A percentile compares a stretch with the other conserved stretches of the same genome.
phyloP scores from a whole-genome alignment of 2,797 vertebrate genomes.

The Merluccius polli region DNA sequence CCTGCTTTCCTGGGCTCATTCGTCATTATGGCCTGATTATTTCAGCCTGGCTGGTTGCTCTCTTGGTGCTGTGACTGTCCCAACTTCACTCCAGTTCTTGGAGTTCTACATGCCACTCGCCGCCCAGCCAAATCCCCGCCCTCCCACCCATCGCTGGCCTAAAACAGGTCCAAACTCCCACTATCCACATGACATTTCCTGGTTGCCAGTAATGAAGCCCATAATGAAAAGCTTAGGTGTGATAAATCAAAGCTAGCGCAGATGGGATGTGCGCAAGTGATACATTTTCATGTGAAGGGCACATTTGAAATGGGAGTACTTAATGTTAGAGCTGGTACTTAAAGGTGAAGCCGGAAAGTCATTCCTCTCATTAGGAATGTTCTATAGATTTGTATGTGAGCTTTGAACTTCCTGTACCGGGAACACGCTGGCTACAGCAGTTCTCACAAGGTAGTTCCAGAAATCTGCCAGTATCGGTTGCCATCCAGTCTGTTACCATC shows the following conservation, averaged over 20 bases:
- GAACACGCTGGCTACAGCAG: neutral
- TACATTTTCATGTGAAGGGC: neutral
- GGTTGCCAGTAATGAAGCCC: neutral
- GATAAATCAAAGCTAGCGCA: neutral
- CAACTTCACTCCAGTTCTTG: conserved; percentile 36
- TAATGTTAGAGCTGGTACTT: neutral
- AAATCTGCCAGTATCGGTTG: neutral
- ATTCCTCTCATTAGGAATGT: neutral
- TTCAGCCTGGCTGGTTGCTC: conserved; percentile 65
- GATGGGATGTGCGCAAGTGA: neutral
- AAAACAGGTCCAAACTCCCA: conserved; percentile 1
- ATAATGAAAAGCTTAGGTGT: neutral
- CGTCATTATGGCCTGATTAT: conserved; percentile 78
- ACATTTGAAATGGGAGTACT: neutral
- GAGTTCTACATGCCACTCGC: conserved; percentile 26
- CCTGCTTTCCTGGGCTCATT: conserved; percentile 70
- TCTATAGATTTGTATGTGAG: conserved; percentile 14
- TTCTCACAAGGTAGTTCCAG: neutral
- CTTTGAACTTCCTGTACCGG: conserved; percentile 18
- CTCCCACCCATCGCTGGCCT: conserved; percentile 15
- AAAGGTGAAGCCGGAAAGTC: neutral
- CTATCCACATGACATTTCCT: neutral
- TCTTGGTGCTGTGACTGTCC: conserved; percentile 31
- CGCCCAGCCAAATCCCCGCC: conserved; percentile 29
- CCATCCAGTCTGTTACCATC: neutral